These are phyloP conservation scores for Argyresthia albistria DNA, from an alignment of 2,888 invertebrate species.

Conservation along the genomic window DNA sequence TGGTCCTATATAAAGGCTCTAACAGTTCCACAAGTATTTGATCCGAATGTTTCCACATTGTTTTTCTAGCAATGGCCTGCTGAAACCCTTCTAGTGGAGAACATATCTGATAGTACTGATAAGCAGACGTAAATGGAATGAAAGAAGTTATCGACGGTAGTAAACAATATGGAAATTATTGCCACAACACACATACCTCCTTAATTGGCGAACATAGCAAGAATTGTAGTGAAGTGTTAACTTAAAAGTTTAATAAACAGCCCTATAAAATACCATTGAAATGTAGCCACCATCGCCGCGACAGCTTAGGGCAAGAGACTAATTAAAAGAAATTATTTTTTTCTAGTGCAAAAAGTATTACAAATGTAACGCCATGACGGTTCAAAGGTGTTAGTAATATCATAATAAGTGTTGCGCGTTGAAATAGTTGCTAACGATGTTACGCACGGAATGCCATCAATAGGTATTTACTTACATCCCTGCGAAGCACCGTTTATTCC, in stretches of 20 bases:
- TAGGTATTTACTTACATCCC: too few relatives aligned
- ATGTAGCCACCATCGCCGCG: not conserved
- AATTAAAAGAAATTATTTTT: conserved; percentile 59
- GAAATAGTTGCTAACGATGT: conserved; percentile 1
- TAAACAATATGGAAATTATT: too few relatives aligned
- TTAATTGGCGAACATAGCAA: conserved; percentile 1
- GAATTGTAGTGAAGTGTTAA: conserved; percentile 4
- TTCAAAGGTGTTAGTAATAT: conserved; percentile 55
- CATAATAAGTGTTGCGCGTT: conserved; percentile 37
- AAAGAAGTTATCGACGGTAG: too few relatives aligned
- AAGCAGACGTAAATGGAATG: too few relatives aligned
- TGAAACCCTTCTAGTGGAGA: too few relatives aligned
- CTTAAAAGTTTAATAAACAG: conserved; percentile 8
- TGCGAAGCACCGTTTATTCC: too few relatives aligned
- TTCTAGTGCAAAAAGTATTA: conserved; percentile 35
- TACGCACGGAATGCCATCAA: conserved; percentile 1
- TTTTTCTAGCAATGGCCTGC: too few relatives aligned
- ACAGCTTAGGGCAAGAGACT: conserved; percentile 19
- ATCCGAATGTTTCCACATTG: too few relatives aligned
- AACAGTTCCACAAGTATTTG: too few relatives aligned
- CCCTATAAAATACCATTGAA: conserved; percentile 8
- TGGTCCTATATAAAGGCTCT: too few relatives aligned
- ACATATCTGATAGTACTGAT: too few relatives aligned
- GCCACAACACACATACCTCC: not conserved
- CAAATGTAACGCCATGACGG: conserved; percentile 37